Base-by-base conservation (phyloP, 1,140 invertebrate species). In the Aphelenchoides besseyi region DNA sequence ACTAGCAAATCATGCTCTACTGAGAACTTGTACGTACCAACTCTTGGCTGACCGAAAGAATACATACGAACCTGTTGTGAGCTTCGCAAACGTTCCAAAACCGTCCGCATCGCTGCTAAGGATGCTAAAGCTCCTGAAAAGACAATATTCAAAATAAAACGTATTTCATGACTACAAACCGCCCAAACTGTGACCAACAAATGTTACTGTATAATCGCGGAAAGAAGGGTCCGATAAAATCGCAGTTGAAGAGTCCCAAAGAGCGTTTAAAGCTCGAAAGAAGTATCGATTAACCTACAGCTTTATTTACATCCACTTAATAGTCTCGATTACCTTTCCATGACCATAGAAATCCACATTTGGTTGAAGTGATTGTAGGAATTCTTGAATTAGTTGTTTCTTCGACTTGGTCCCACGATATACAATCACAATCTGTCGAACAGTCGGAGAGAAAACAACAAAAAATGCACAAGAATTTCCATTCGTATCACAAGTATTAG, bases 371-470 rank as follows among this genome's bases (percentile, higher is more conserved):
- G 73, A 61, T 32, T 79, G 75, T 63, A 69, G 70, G 2, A 67
- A 68, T 66, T 78, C 77, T 23, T 68, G 12, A 26, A 78, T 74
- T 3, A 78, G 63, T 63, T 78, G 77, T 18, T 69, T 53, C 18
- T 79, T 79, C 12, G 73, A 37, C 63, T 79, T 78, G 26, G 77
- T 78, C n/a, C 77, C 77, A 1, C 77, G 76, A 32, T 77, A 78
- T n/a, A 80, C 78, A 54, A 78, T 63, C 18, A 77, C 63, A 28
- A 78, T 29, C 41, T 79, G 54, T 1, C 37, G 71, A 33, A 41
- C 33, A 9, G 36, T 52, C 2, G 79, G 74, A 33, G 74, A 72
- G 0, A 79, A 68, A 28, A 71, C 37, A n/a, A 73, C 33, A 61
- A 66, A 75, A 35, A 48, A 70, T 0, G 75, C 52, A 32, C 70